Evolutionary conservation across 2,888 invertebrate genomes (phyloP).

Genomic region (Uropetala carovei): DNA sequence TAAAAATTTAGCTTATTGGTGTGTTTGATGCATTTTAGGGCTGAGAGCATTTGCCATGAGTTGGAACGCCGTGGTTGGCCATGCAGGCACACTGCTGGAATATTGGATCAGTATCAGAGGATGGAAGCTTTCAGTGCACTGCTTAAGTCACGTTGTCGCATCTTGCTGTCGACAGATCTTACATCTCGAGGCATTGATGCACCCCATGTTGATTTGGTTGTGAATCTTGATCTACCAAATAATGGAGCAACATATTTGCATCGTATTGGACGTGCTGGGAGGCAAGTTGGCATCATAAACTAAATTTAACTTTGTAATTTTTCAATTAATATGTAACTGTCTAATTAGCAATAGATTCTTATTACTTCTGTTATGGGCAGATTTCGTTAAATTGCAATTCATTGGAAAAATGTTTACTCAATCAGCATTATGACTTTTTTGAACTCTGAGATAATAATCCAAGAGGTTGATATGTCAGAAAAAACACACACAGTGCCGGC

Average conservation of each 20-base stretch:
- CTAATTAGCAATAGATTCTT: too few relatives aligned
- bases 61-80: conserved; percentile 87
- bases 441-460: too few relatives aligned
- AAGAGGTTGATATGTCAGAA: too few relatives aligned
- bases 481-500: too few relatives aligned
- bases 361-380: too few relatives aligned
- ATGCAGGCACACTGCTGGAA: conserved; percentile 86
- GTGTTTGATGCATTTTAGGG: conserved; percentile 77
- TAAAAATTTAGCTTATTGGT: not conserved
- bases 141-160: conserved; percentile 87
- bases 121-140: conserved; percentile 86
- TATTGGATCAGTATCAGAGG: conserved; percentile 87
- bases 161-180: conserved; percentile 93
- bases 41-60: conserved; percentile 85
- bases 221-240: conserved; percentile 90
- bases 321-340: too few relatives aligned
- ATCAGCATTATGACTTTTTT: too few relatives aligned
- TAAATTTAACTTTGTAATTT: too few relatives aligned
- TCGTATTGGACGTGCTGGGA: conserved; percentile 90
- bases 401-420: too few relatives aligned
- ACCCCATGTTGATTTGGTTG: conserved; percentile 92
- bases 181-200: conserved; percentile 97
- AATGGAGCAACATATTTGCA: conserved; percentile 93
- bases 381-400: too few relatives aligned
- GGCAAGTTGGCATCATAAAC: not conserved